Evolutionary conservation across 2,888 invertebrate genomes (phyloP).

Genomic region (Lypha dubia): DNA sequence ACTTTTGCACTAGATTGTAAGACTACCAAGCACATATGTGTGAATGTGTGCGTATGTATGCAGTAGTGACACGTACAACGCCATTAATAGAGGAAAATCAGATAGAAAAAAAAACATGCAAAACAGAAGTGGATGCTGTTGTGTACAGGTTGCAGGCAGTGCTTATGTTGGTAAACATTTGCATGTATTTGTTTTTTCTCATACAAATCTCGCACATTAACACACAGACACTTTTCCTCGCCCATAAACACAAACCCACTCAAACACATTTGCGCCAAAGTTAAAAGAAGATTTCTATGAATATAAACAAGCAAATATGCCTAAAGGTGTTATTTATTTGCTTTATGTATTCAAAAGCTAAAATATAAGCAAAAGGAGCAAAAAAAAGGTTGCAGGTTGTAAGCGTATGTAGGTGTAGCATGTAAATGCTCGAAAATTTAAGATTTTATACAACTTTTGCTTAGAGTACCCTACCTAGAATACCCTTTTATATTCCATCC

Average conservation of each 20-base stretch:
- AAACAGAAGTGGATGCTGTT: conserved; percentile 12
- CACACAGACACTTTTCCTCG: neutral
- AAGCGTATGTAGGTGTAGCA: conserved; percentile 18
- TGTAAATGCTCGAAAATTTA: neutral
- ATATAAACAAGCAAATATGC: conserved; percentile 65
- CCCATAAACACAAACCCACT: neutral
- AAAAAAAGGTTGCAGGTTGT: conserved; percentile 37
- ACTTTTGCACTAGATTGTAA: conserved; percentile 53
- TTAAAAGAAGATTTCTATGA: conserved; percentile 46
- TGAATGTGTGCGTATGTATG: neutral
- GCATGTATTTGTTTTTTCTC: conserved; percentile 43
- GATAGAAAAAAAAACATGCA: neutral
- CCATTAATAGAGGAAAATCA: neutral
- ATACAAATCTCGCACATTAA: conserved; percentile 25
- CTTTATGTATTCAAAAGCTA: conserved; percentile 63
- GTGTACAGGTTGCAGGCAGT: conserved; percentile 30
- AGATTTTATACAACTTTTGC: neutral
- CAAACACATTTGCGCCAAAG: conserved; percentile 26
- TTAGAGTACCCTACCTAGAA: conserved; percentile 10
- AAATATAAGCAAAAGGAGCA: conserved; percentile 42
- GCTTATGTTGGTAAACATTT: conserved; percentile 40
- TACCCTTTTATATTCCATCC: no score
- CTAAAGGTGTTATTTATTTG: conserved; percentile 72
- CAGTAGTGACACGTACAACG: neutral
- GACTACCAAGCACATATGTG: conserved; percentile 14